Evolutionary conservation across 92 coral and sea anemone species (phyloP), one percentile per base, ranked within the genome.

Genomic region (Chrysogorgia sp.): DNA sequence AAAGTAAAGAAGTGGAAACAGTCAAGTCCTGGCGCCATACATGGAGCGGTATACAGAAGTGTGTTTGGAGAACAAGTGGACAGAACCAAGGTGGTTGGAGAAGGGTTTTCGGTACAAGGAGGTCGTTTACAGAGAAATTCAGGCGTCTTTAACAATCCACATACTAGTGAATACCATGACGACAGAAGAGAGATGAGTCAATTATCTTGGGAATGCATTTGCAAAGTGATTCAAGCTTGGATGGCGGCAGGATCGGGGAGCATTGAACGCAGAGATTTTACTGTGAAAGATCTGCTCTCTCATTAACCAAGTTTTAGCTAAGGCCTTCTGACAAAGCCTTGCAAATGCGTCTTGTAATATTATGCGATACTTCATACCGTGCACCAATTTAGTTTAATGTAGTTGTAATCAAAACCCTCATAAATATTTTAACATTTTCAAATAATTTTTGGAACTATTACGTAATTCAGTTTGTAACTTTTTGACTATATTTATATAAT

Each of bases 11-110:
- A 48, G 35, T 85, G 76, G 74, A 0, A 0, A 12, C 34, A 15
- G 0, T n/a, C 31, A 9, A 84, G 71, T 29, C 76, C 63, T 31
- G 88, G 88, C 14, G 22, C 7, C 33, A 85, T 85, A 23, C 88
- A 85, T 52, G 81, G 81, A 34, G 81, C 81, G 0, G 37, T 76
- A 3, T 76, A 76, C 59, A 37, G 81, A 34, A 60, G 52, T 52
- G 81, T 70, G 25, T 76, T 76, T 43, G 81, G 81, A 8, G 81
- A 76, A 43, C 40, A 66, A 8, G 71, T 76, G 5, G 32, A 31
- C 33, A 57, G 29, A 34, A 47, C 10, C 28, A 41, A 77, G 49
- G 68, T 76, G 26, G 23, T 76, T 25, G 81, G 81, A 12, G 81
- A 76, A 26, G 81, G 71, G 6, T 76, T 76, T 61, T 63, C 82